phyloP scores from a whole-genome alignment of 1,140 invertebrate species.

The Glomeris maerens region DNA sequence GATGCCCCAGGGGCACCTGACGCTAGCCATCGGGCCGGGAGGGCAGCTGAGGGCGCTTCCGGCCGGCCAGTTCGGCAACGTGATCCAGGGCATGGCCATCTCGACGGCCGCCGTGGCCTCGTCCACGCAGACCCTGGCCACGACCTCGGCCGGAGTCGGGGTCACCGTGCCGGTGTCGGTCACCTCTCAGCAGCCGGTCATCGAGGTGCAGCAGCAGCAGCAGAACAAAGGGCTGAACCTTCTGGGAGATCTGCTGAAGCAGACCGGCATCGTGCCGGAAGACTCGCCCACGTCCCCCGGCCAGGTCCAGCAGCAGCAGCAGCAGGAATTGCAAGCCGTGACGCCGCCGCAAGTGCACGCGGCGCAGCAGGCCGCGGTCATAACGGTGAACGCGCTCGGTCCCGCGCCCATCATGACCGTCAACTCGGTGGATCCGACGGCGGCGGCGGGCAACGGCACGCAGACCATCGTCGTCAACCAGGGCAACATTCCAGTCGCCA shows the following conservation, averaged over 20 bases:
- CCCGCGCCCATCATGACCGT: neutral
- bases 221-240: constrained; percentile 2
- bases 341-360: constrained; percentile 4
- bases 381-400: neutral
- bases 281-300: constrained; percentile 4
- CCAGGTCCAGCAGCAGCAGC: neutral
- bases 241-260: constrained; percentile 16
- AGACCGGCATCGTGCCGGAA: constrained; percentile 16
- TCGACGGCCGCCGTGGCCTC: neutral
- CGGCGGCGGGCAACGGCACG: neutral
- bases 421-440: neutral
- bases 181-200: neutral
- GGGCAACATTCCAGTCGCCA: neutral
- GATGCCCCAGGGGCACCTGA: constrained; percentile 34
- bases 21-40: constrained; percentile 30
- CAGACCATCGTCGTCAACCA: neutral
- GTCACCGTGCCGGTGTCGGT: neutral
- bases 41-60: neutral
- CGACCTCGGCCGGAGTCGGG: neutral
- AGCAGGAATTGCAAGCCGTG: neutral
- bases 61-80: neutral
- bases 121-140: neutral
- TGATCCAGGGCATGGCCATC: neutral
- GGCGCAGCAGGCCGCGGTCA: no score
- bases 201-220: neutral